phyloP scores from a whole-genome alignment of 2,797 vertebrate species.

The Xenentodon cancila region DNA sequence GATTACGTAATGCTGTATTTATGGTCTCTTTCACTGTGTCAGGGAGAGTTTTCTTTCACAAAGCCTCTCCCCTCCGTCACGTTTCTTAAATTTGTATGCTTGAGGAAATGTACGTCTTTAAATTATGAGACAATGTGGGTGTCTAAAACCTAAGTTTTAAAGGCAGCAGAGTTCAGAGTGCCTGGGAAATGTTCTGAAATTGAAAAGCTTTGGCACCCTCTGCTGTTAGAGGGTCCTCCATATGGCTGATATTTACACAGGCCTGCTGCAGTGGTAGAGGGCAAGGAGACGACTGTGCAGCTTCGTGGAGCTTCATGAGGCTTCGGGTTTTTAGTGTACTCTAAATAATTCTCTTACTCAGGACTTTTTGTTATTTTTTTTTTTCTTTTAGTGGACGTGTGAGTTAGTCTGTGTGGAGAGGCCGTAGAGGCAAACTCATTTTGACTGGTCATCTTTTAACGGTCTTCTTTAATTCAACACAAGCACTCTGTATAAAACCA shows the following conservation, averaged over 20 bases:
- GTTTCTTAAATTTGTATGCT: slow-evolving; percentile 8
- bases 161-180: slow-evolving; percentile 43
- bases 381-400: not conserved
- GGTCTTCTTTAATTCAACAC: slow-evolving; percentile 17
- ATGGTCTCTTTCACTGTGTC: slow-evolving; percentile 32
- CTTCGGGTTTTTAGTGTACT: slow-evolving; percentile 21
- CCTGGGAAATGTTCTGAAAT: slow-evolving; percentile 62
- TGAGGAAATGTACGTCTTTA: slow-evolving; percentile 41
- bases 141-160: slow-evolving; percentile 48
- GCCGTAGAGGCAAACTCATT: not conserved
- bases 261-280: slow-evolving; percentile 57
- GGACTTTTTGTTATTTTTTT: slow-evolving; percentile 10
- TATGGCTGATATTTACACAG: slow-evolving; percentile 69
- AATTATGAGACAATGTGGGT: slow-evolving; percentile 44
- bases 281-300: slow-evolving; percentile 38
- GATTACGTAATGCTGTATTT: slow-evolving; percentile 52
- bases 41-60: slow-evolving; percentile 17
- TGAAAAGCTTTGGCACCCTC: slow-evolving; percentile 89
- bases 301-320: slow-evolving; percentile 28
- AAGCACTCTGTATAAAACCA: slow-evolving; percentile 7
- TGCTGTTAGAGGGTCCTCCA: slow-evolving; percentile 82
- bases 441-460: slow-evolving; percentile 25
- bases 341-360: slow-evolving; percentile 16
- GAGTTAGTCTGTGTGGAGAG: not conserved
- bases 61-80: slow-evolving; percentile 17